These are phyloP conservation scores for Julus scanicus DNA, from an alignment of 2,888 invertebrate genomes.

Conservation along the genomic window DNA sequence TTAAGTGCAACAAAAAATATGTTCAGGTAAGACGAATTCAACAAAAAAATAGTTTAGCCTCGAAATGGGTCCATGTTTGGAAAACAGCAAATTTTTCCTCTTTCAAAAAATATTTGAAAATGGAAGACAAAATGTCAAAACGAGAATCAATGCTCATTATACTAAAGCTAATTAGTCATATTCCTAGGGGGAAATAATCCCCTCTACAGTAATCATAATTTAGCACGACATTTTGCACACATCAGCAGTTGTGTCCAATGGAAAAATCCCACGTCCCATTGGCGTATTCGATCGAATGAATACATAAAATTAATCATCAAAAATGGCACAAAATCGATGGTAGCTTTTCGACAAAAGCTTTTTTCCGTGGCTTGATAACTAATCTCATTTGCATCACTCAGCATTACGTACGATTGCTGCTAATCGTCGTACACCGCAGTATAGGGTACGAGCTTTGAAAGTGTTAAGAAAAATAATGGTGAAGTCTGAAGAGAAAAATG, in stretches of 20 bases:
- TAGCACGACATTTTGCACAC: not conserved
- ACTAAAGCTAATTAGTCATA: not conserved
- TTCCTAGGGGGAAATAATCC: not conserved
- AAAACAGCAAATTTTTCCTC: not conserved
- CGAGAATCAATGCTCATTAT: constrained; percentile 12
- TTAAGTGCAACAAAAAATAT: not conserved
- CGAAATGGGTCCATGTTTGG: not conserved
- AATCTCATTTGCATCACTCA: constrained; percentile 39
- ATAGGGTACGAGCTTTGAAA: not conserved
- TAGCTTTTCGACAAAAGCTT: not conserved
- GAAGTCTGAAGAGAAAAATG: not conserved
- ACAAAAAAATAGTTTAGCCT: not conserved
- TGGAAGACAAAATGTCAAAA: not conserved
- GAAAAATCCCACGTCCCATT: not conserved
- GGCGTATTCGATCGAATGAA: not conserved
- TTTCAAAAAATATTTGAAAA: not conserved
- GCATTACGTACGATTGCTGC: not conserved
- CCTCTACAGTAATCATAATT: not conserved
- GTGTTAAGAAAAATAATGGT: not conserved
- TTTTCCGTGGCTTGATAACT: not conserved
- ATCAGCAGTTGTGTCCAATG: not conserved
- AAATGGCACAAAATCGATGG: not conserved
- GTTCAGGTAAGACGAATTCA: not conserved
- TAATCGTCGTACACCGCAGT: not conserved
- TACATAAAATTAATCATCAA: constrained; percentile 12